Conservation (phyloP, 2,113 vertebrate genomes). For the Argyrosomus japonicus region DNA sequence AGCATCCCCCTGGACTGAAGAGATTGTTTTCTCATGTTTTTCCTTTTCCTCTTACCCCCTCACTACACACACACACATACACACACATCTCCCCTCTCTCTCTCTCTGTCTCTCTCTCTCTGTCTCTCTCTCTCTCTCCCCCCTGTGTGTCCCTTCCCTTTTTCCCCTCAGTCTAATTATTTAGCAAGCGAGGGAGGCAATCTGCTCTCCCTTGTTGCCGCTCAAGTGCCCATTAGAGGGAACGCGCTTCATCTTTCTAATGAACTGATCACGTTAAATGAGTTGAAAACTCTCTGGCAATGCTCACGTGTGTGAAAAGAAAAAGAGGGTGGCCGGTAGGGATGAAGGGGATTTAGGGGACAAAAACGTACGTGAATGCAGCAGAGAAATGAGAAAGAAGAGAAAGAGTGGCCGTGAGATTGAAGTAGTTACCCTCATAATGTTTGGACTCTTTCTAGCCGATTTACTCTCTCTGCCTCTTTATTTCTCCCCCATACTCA, state of each 20-base stretch:
- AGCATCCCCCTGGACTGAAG: constrained; percentile 45
- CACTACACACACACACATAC: constrained; percentile 4
- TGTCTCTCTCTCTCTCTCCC: not conserved
- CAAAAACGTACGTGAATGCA: constrained; percentile 6
- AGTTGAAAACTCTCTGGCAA: constrained; percentile 64
- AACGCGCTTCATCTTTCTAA: constrained; percentile 80
- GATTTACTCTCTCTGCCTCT: constrained; percentile 24
- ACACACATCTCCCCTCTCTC: not conserved
- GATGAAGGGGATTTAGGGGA: constrained; percentile 62
- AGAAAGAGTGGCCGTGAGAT: not conserved
- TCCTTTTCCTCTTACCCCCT: constrained; percentile 4
- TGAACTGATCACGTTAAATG: constrained; percentile 80
- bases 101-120: not conserved
- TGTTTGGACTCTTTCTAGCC: constrained; percentile 19
- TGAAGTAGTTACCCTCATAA: constrained; percentile 4
- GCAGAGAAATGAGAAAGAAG: not conserved
- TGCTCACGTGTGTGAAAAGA: constrained; percentile 23
- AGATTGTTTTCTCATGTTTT: constrained; percentile 70
- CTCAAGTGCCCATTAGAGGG: constrained; percentile 79
- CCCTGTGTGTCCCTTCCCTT: constrained; percentile 31
- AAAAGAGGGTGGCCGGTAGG: constrained; percentile 32
- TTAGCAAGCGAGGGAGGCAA: constrained; percentile 72
- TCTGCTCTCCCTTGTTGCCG: constrained; percentile 79
- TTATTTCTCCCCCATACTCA: not conserved
- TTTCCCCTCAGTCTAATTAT: constrained; percentile 74